These are phyloP conservation scores for Onthophagus taurus DNA, from an alignment of 1,140 invertebrate species.

Conservation along the genomic window DNA sequence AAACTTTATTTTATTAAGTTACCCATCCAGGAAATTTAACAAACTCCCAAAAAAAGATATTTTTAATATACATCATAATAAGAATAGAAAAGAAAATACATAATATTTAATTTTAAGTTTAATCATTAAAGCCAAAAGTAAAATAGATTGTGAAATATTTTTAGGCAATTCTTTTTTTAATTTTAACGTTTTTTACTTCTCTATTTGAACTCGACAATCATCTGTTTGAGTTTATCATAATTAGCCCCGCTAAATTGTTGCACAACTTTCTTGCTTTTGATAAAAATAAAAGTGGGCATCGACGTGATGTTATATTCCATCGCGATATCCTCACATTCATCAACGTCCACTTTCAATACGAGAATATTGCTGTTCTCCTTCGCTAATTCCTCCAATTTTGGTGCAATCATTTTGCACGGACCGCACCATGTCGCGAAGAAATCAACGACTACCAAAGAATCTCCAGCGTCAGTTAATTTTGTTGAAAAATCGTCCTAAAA, in stretches of 20 bases:
- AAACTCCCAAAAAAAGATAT: too few species aligned
- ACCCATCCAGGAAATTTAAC: too few species aligned
- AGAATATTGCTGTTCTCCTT: constrained; percentile 43
- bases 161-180: too few species aligned
- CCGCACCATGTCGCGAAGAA: constrained; percentile 79
- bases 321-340: constrained; percentile 77
- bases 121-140: too few species aligned
- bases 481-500: constrained; percentile 53
- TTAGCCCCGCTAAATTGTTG: constrained; percentile 74
- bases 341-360: constrained; percentile 64
- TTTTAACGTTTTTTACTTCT: too few species aligned
- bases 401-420: constrained; percentile 87
- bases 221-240: constrained; percentile 56
- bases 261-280: constrained; percentile 65
- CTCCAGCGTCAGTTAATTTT: constrained; percentile 64
- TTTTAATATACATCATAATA: too few species aligned
- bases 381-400: constrained; percentile 60
- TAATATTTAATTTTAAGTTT: too few species aligned
- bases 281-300: constrained; percentile 90
- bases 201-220: constrained; percentile 51
- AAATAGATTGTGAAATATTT: too few species aligned
- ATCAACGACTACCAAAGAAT: constrained; percentile 81
- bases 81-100: too few species aligned
- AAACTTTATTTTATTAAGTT: too few species aligned
- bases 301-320: constrained; percentile 70